Evolutionary conservation across 1,140 invertebrate genomes (phyloP).

Genomic region (Drosophila ercepeae): DNA sequence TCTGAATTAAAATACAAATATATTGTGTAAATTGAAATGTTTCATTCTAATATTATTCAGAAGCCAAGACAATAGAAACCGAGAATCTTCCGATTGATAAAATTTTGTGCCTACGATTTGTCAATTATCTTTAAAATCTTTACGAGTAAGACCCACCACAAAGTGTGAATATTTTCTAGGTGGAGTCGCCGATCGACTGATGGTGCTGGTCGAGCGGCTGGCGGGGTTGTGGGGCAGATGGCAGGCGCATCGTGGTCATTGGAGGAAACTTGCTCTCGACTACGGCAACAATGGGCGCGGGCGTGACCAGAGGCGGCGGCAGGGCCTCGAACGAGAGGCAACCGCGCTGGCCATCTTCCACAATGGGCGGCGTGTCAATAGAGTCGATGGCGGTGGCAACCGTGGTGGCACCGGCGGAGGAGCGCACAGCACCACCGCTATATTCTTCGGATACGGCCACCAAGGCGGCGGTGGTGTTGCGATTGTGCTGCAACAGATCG

Average conservation of each 20-base stretch:
- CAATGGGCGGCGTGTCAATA: conserved; percentile 73
- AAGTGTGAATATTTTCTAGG: conserved; percentile 8
- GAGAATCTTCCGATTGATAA: not conserved
- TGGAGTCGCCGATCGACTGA: conserved; percentile 20
- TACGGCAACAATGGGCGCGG: conserved; percentile 69
- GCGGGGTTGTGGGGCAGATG: conserved; percentile 49
- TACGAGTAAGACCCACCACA: not conserved
- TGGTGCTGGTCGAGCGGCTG: conserved; percentile 54
- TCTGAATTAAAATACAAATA: too few species aligned
- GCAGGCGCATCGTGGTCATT: conserved; percentile 11
- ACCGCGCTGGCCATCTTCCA: conserved; percentile 62
- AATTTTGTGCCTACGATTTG: not conserved
- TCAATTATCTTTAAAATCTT: not conserved
- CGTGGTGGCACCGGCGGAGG: conserved; percentile 20
- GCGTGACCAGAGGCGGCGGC: conserved; percentile 67
- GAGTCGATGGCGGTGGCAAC: conserved; percentile 48
- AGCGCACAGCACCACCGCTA: conserved; percentile 18
- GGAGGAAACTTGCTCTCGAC: conserved; percentile 44
- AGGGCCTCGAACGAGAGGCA: conserved; percentile 68
- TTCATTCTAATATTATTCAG: not conserved
- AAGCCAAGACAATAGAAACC: not conserved
- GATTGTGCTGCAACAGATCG: conserved; percentile 79
- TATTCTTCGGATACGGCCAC: conserved; percentile 71
- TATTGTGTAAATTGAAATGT: too few species aligned
- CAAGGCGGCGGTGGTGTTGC: conserved; percentile 72